Evolutionary conservation across 2,888 invertebrate genomes (phyloP), one percentile per base, ranked within the genome.

Genomic region (Ophonus ardosiacus): DNA sequence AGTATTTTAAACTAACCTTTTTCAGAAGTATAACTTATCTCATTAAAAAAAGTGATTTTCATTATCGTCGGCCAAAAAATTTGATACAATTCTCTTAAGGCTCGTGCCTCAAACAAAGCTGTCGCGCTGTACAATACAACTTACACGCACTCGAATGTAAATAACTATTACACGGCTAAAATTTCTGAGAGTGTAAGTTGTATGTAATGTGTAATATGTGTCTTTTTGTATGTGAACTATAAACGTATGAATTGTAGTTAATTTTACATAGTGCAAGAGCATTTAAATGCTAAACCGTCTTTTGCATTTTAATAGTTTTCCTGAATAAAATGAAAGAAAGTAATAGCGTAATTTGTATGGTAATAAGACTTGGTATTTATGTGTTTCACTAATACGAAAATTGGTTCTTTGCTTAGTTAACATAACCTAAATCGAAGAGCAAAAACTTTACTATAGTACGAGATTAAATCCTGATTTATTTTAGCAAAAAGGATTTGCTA

Each of bases 301-400:
- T 80, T 80, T 81, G 56, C 65, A 68, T 81, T 68, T 81, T 81
- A 81, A 81, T 71, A 68, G 81, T 81, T 81, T 81, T 56, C 68
- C 51, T 71, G 56, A 71, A 81, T 24, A 81, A 61, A 79, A 80
- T 61, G 81, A 81, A 81, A 68, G 31, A 57, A 81, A 68, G 56
- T 81, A 81, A 81, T 68, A 56, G 68, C 56, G 56, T 71, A 81
- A 81, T 81, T 81, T 81, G 68, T 81, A 81, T 81, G 68, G 65
- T 56, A 81, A 81, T 81, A 15, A 56, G 68, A 24, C 57, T 8
- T 13, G 15, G 15, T 68, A 81, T 68, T 81, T 81, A 81, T 68
- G 43, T 81, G 81, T 63, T 81, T 43, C 40, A 43, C 51, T 65
- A 78, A 78, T 78, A 74, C 78, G 78, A 78, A 78, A 78, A 78